Conservation (phyloP, 2,113 vertebrate species). For the Pollachius pollachius region DNA sequence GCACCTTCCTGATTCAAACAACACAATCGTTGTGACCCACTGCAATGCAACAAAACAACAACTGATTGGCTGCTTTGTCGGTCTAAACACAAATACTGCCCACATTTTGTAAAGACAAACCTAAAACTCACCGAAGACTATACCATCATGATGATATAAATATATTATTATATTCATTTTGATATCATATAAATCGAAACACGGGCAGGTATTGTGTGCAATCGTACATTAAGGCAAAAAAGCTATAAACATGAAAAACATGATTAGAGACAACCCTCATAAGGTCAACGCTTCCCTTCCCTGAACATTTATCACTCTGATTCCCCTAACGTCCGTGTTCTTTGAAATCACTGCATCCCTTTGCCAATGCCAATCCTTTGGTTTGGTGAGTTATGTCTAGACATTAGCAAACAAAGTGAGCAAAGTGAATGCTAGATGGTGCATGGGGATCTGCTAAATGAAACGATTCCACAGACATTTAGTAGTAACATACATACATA, state of each 20-base stretch:
- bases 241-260: slow-evolving; percentile 69
- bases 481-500: slow-evolving; percentile 41
- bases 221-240: slow-evolving; percentile 77
- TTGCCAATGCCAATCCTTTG: slow-evolving; percentile 44
- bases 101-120: slow-evolving; percentile 62
- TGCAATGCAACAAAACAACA: slow-evolving; percentile 47
- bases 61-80: slow-evolving; percentile 48
- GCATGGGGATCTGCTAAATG: slow-evolving; percentile 30
- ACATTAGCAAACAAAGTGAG: slow-evolving; percentile 29
- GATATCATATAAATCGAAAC: slow-evolving; percentile 69
- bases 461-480: slow-evolving; percentile 48
- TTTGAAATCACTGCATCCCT: slow-evolving; percentile 33
- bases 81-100: slow-evolving; percentile 53
- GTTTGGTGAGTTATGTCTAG: slow-evolving; percentile 70
- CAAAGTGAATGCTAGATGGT: slow-evolving; percentile 50
- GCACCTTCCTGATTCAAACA: slow-evolving; percentile 42
- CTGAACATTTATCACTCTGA: neutral
- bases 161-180: slow-evolving; percentile 66
- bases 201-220: slow-evolving; percentile 66
- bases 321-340: slow-evolving; percentile 11
- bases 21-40: slow-evolving; percentile 62
- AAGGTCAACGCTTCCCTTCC: slow-evolving; percentile 53
- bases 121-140: slow-evolving; percentile 64
- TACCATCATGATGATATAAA: slow-evolving; percentile 68
- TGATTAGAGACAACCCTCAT: slow-evolving; percentile 58